Percentiles rank a stretch among this genome's conserved stretches.
These are phyloP conservation scores for Murina feae DNA, from an alignment of 2,113 vertebrate genomes.

Conservation along the genomic window DNA sequence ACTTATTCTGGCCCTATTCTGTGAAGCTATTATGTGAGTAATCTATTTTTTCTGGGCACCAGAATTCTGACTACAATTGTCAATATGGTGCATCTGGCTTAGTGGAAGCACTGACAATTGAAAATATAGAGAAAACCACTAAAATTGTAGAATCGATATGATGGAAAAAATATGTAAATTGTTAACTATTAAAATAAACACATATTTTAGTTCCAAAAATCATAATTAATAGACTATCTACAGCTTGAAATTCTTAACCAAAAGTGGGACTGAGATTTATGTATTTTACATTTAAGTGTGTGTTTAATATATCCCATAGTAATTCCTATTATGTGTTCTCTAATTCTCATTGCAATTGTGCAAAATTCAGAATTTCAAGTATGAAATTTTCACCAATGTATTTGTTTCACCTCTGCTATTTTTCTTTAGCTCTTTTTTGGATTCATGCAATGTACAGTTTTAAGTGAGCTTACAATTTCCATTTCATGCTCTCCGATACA, in stretches of 20 bases:
- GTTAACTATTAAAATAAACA: background rate
- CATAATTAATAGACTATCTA: background rate
- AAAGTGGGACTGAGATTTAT: background rate
- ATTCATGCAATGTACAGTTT: background rate
- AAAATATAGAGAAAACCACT: background rate
- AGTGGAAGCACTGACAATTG: background rate
- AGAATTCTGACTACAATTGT: background rate
- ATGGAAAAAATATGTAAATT: background rate
- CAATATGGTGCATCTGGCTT: background rate
- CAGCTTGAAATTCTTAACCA: background rate
- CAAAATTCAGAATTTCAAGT: background rate
- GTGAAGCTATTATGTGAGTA: background rate
- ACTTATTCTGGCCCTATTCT: background rate
- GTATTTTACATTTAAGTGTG: background rate
- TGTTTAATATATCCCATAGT: background rate
- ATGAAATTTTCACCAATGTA: background rate
- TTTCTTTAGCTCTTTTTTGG: background rate
- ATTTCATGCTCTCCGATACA: background rate
- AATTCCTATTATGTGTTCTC: background rate
- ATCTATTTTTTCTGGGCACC: background rate
- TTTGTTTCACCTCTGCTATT: background rate
- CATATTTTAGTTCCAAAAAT: conserved; percentile 42
- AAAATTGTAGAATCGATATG: background rate
- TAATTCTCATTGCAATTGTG: background rate
- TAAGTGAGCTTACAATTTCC: background rate